These are phyloP conservation scores for Atta colombica DNA, from an alignment of 1,140 invertebrate species.

Conservation along the genomic window DNA sequence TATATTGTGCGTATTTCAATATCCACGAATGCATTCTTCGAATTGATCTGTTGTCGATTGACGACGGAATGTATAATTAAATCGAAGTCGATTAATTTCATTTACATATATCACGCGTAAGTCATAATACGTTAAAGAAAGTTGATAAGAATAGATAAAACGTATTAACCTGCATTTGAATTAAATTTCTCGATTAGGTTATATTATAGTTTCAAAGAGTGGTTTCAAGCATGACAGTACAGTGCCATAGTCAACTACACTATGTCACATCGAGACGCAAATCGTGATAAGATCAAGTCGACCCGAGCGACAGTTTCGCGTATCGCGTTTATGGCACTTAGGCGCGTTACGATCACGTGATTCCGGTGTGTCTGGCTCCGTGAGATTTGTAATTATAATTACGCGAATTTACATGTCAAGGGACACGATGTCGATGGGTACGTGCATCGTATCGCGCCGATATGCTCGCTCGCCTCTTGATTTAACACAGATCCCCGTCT, in stretches of 20 bases:
- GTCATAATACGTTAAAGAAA: not conserved
- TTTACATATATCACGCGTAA: not conserved
- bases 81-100: not conserved
- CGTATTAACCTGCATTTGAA: not conserved
- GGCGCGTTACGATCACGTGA: slow-evolving; percentile 76
- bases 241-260: too few relatives aligned
- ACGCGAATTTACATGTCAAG: slow-evolving; percentile 78
- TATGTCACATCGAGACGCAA: not conserved
- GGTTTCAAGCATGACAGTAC: not conserved
- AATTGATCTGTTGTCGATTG: slow-evolving; percentile 2
- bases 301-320: slow-evolving; percentile 44
- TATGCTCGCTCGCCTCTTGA: not conserved
- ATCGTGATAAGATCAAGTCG: slow-evolving; percentile 39
- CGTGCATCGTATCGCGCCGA: not conserved
- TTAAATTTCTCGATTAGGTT: not conserved
- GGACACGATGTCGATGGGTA: slow-evolving; percentile 69
- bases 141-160: not conserved
- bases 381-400: slow-evolving; percentile 80
- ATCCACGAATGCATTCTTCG: not conserved
- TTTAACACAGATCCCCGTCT: slow-evolving; percentile 25
- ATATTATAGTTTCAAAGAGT: not conserved
- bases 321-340: slow-evolving; percentile 71
- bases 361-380: slow-evolving; percentile 69
- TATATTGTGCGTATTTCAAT: not conserved
- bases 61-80: not conserved